phyloP scores from a whole-genome alignment of 2,888 invertebrate species.

The Periphyllus acericola region DNA sequence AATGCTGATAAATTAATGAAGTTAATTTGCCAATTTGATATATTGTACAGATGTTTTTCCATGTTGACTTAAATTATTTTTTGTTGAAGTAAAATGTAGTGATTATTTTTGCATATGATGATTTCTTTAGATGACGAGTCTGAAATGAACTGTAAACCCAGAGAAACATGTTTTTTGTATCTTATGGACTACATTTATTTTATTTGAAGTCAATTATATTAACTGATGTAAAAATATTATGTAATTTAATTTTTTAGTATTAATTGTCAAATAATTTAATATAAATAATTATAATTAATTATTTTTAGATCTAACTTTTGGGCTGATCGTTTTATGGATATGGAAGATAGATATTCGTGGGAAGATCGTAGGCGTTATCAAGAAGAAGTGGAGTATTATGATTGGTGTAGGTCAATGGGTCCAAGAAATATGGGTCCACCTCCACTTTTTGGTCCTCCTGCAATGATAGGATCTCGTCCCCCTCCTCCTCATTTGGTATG shows the following conservation, averaged over 20 bases:
- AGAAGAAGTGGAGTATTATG: slow-evolving; percentile 78
- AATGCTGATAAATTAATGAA: not conserved
- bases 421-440: slow-evolving; percentile 63
- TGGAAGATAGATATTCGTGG: slow-evolving; percentile 88
- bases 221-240: not conserved
- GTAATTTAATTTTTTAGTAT: slow-evolving; percentile 1
- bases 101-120: slow-evolving; percentile 13
- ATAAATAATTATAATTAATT: not conserved
- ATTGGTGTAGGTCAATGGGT: slow-evolving; percentile 74
- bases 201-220: slow-evolving; percentile 46
- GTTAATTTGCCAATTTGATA: not conserved
- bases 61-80: not conserved
- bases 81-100: not conserved
- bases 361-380: slow-evolving; percentile 82
- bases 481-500: slow-evolving; percentile 63
- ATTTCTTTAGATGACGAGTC: slow-evolving; percentile 56
- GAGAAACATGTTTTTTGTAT: slow-evolving; percentile 48
- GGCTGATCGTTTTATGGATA: slow-evolving; percentile 72
- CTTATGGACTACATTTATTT: not conserved
- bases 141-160: slow-evolving; percentile 8
- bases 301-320: slow-evolving; percentile 63
- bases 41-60: not conserved
- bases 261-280: not conserved
- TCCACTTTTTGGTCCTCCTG: slow-evolving; percentile 64
- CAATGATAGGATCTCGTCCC: slow-evolving; percentile 69